phyloP scores from a whole-genome alignment of 2,797 vertebrate genomes.

The Poecile montanus region DNA sequence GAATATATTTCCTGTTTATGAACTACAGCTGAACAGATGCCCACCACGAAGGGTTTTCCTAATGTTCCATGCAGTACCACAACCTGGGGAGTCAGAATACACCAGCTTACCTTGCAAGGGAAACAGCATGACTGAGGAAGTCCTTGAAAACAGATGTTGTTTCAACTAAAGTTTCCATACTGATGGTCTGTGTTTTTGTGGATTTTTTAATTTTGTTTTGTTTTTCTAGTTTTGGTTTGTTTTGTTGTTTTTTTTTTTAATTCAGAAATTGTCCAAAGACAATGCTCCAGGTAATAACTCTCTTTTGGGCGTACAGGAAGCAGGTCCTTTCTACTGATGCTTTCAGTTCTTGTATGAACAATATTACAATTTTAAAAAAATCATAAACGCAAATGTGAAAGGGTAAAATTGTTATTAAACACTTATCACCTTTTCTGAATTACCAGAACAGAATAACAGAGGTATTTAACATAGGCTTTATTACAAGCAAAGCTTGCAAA shows the following conservation, averaged over 20 bases:
- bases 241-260: background rate
- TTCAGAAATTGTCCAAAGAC: constrained; percentile 24
- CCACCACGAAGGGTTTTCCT: constrained; percentile 59
- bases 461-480: background rate
- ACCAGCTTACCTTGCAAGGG: constrained; percentile 28
- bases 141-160: constrained; percentile 74
- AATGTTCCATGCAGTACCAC: constrained; percentile 23
- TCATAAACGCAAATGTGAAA: background rate
- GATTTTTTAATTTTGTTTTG: background rate
- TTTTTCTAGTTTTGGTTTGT: background rate
- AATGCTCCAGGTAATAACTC: background rate
- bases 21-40: constrained; percentile 62
- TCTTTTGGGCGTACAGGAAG: background rate
- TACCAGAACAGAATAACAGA: background rate
- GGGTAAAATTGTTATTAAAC: background rate
- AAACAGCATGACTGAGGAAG: constrained; percentile 52
- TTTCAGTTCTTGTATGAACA: background rate
- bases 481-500: background rate
- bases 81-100: constrained; percentile 44
- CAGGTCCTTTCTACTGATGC: background rate
- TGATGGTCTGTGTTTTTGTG: background rate
- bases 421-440: background rate
- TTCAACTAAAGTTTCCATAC: constrained; percentile 46
- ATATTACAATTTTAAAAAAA: background rate
- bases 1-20: constrained; percentile 46